phyloP scores from a whole-genome alignment of 2,888 invertebrate genomes.

The Oscheius myriophilus region DNA sequence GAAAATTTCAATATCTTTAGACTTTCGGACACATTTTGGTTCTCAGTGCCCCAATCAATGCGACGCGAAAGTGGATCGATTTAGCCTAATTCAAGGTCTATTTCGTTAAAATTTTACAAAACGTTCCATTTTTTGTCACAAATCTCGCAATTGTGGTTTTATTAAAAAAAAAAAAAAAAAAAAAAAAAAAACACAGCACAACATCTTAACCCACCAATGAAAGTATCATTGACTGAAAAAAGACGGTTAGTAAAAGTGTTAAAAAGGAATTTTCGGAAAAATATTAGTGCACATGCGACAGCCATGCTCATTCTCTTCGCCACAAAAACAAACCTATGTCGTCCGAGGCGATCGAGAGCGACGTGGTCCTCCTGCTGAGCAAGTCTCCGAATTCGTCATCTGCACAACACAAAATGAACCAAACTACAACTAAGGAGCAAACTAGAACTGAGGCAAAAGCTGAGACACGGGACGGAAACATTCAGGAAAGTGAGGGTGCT shows the following conservation, averaged over 20 bases:
- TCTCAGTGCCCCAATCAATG: too few relatives aligned
- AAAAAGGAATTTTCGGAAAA: not conserved
- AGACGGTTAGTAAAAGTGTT: constrained; percentile 22
- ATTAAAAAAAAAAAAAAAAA: too few relatives aligned
- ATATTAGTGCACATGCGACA: constrained; percentile 5
- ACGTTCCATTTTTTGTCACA: too few relatives aligned
- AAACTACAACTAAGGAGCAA: constrained; percentile 10
- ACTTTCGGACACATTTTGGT: too few relatives aligned
- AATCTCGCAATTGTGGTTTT: too few relatives aligned
- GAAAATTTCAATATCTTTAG: too few relatives aligned
- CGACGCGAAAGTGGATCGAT: too few relatives aligned
- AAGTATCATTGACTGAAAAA: constrained; percentile 95
- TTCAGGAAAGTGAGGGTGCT: constrained; percentile 5
- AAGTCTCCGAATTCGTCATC: constrained; percentile 23
- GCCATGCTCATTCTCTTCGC: constrained; percentile 12
- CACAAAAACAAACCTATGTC: constrained; percentile 19
- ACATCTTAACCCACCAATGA: constrained; percentile 88
- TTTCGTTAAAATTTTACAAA: too few relatives aligned
- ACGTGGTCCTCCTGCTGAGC: not conserved
- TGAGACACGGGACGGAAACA: not conserved
- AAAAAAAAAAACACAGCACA: constrained; percentile 28
- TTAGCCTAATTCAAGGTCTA: too few relatives aligned
- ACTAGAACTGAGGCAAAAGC: too few relatives aligned
- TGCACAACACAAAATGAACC: constrained; percentile 25
- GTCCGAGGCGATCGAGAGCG: constrained; percentile 18